phyloP scores from a whole-genome alignment of 2,113 vertebrate species.

The Dermatemys mawii region DNA sequence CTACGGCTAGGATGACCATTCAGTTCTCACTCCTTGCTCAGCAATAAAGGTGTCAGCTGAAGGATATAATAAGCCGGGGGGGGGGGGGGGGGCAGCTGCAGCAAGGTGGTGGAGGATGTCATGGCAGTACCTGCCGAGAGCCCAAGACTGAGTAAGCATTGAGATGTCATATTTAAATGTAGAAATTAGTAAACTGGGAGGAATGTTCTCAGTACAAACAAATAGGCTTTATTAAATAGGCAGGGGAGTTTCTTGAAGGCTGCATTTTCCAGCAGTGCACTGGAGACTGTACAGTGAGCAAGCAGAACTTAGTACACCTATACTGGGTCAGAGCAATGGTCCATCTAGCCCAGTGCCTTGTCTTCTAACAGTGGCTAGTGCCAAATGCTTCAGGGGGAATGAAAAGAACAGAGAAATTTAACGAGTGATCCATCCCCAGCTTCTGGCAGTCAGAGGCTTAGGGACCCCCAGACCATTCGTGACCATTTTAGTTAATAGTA shows the following conservation, averaged over 20 bases:
- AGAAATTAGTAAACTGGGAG: neutral
- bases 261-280: neutral
- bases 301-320: neutral
- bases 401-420: neutral
- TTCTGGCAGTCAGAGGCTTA: neutral
- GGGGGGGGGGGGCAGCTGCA: fast-evolving
- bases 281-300: neutral
- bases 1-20: neutral
- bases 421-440: neutral
- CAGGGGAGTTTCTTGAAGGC: neutral
- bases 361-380: neutral
- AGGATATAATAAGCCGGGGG: neutral
- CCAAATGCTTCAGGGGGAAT: neutral
- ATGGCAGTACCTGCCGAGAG: fast-evolving
- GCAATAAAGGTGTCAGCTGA: neutral
- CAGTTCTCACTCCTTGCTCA: neutral
- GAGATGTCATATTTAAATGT: neutral
- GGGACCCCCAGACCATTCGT: neutral
- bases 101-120: neutral
- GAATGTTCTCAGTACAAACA: neutral
- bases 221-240: neutral
- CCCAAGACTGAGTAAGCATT: neutral
- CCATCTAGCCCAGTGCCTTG: neutral
- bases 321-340: neutral
- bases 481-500: neutral